Base-by-base conservation (phyloP, 2,113 vertebrate species). In the Camelus dromedarius region DNA sequence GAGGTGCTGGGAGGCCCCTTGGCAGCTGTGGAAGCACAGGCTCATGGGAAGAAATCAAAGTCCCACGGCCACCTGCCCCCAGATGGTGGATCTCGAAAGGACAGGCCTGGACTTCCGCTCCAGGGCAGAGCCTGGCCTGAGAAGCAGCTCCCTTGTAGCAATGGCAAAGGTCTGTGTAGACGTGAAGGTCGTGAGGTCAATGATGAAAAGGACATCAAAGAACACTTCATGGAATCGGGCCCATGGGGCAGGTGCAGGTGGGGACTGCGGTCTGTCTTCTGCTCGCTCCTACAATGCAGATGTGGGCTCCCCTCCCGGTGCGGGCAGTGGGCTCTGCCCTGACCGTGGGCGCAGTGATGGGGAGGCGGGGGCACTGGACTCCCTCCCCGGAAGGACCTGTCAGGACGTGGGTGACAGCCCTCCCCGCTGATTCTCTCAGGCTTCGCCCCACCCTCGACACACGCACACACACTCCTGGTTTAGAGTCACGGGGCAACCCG, bases 1-100 rank as follows among this genome's bases (percentile, higher is more conserved):
- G 54, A 77, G 48, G 19, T 9, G 0, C 20, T 6, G 18, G 26
- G n/a, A 12, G 0, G 0, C 3, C 0, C 1, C 9, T 16, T 11
- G 15, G 30, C 32, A 66, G 66, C 22, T 0, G 12, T 0, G 24
- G 22, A 60, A 7, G 35, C 26, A 2, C 5, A 32, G 67, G 28
- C 28, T 48, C 10, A 5, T 0, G 3, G 48, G 16, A 19, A 26
- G 19, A 13, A 30, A 22, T 30, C 54, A 28, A 35, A 18, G 48
- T 83, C 56, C 73, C 7, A 38, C 0, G 0, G 12, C 14, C n/a
- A 50, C 22, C 8, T 35, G 26, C 22, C 75, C 30, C 62, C 35
- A 8, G 38, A 16, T 0, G 0, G 15, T 5, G 60, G 81, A 30
- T 20, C 9, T 7, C 9, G 0, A 52, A 32, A 35, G 50, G 30